These are phyloP conservation scores for Zaprionus camerounensis DNA, from an alignment of 1,140 invertebrate species.

Conservation along the genomic window DNA sequence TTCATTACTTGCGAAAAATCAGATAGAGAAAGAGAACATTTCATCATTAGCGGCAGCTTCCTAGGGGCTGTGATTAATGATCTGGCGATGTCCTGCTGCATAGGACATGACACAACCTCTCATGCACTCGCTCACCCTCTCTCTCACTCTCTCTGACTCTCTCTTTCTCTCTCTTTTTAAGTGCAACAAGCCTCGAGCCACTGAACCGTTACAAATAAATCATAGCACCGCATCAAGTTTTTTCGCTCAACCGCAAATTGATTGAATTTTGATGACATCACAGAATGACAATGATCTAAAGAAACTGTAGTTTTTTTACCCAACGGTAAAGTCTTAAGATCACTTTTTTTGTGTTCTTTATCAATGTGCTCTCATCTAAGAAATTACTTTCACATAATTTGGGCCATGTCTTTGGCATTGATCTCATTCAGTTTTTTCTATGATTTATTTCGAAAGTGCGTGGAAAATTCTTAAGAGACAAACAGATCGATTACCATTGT, in stretches of 20 bases:
- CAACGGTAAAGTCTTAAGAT: conserved; percentile 25
- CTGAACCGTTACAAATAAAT: conserved; percentile 73
- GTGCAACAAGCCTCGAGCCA: conserved; percentile 54
- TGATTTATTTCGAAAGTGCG: conserved; percentile 66
- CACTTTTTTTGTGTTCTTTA: conserved; percentile 57
- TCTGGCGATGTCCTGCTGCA: conserved; percentile 15
- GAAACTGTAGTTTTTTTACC: conserved; percentile 9
- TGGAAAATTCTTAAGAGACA: conserved; percentile 30
- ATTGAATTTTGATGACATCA: conserved; percentile 75
- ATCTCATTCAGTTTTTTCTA: conserved; percentile 47
- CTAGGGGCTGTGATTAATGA: conserved; percentile 70
- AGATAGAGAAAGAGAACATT: conserved; percentile 20
- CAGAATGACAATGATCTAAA: conserved; percentile 35
- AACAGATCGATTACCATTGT: conserved; percentile 66
- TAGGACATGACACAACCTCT: conserved; percentile 45
- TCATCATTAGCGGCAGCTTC: conserved; percentile 61
- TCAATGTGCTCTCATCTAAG: conserved; percentile 74
- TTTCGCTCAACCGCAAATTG: conserved; percentile 70
- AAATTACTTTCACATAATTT: conserved; percentile 80
- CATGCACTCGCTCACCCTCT: neutral
- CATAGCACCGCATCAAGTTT: conserved; percentile 33
- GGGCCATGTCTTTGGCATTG: conserved; percentile 44
- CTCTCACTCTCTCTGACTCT: neutral
- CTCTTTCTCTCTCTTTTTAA: conserved; percentile 12
- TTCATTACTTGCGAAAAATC: conserved; percentile 63